Evolutionary conservation across 2,888 invertebrate species (phyloP).

Genomic region (Pyralis farinalis): DNA sequence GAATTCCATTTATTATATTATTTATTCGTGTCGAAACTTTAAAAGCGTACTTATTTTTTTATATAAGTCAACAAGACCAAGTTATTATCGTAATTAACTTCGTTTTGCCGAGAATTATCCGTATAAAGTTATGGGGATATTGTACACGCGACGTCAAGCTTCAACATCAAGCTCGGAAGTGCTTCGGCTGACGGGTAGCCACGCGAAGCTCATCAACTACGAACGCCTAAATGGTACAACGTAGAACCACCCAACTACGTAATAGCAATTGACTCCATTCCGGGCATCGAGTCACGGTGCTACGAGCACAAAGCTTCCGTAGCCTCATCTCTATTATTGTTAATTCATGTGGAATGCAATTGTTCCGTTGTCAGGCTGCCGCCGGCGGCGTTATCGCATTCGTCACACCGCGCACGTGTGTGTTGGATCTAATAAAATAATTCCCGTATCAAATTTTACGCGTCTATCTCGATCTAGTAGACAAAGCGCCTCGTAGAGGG

Average conservation of each 20-base stretch:
- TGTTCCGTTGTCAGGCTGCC: slow-evolving; percentile 58
- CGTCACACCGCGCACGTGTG: slow-evolving; percentile 79
- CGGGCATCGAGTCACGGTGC: slow-evolving; percentile 57
- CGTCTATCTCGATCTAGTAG: slow-evolving; percentile 77
- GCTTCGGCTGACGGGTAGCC: slow-evolving; percentile 16
- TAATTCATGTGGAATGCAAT: slow-evolving; percentile 76
- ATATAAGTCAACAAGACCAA: no score
- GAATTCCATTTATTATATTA: no score
- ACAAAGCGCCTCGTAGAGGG: slow-evolving; percentile 60
- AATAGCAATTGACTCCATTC: slow-evolving; percentile 48
- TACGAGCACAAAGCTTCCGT: slow-evolving; percentile 62
- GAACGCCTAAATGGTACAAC: slow-evolving; percentile 17
- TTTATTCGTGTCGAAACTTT: no score
- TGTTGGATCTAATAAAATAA: slow-evolving; percentile 77
- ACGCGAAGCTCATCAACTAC: slow-evolving; percentile 16
- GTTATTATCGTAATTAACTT: slow-evolving; percentile 41
- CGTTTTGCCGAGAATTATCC: slow-evolving; percentile 55
- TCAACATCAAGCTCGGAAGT: slow-evolving; percentile 9
- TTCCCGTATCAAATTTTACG: slow-evolving; percentile 80
- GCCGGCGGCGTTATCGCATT: slow-evolving; percentile 73
- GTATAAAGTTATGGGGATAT: slow-evolving; percentile 42
- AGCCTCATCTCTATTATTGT: slow-evolving; percentile 62
- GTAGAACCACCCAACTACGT: slow-evolving; percentile 33
- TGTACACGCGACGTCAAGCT: slow-evolving; percentile 46
- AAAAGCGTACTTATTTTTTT: no score